phyloP scores from a whole-genome alignment of 2,113 vertebrate genomes.

The Sapajus apella region DNA sequence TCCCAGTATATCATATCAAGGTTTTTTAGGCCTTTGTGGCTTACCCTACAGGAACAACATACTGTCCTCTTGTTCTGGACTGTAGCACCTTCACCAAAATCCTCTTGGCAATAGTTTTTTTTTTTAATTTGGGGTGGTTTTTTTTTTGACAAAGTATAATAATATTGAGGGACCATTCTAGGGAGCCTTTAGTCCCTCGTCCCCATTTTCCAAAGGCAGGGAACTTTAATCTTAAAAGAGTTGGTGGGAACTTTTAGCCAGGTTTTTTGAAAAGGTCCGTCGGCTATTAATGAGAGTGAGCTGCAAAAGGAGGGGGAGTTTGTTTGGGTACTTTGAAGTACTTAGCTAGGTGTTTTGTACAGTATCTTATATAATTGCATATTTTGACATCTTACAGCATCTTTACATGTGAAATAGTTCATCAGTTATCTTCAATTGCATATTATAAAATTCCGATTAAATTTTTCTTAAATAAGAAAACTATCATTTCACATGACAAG shows the following conservation, averaged over 20 bases:
- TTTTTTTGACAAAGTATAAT: neutral
- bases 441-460: slow-evolving; percentile 36
- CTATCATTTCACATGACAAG: neutral
- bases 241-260: neutral
- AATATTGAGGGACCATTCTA: neutral
- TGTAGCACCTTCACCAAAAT: neutral
- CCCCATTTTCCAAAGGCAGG: neutral
- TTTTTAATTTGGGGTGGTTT: neutral
- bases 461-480: slow-evolving; percentile 30
- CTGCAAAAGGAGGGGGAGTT: neutral
- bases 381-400: neutral
- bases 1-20: neutral
- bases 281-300: neutral
- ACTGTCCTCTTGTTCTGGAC: slow-evolving; percentile 6
- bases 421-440: slow-evolving; percentile 3
- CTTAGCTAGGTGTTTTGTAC: neutral
- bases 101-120: neutral
- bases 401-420: neutral
- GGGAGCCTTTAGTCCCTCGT: neutral
- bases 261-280: neutral
- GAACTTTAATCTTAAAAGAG: slow-evolving; percentile 3
- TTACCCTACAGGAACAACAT: slow-evolving; percentile 35
- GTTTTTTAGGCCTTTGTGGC: slow-evolving; percentile 32
- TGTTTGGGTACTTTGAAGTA: neutral
- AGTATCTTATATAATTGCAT: slow-evolving; percentile 23